Evolutionary conservation across 1,140 invertebrate species (phyloP).

Genomic region (Cydia pomonella): DNA sequence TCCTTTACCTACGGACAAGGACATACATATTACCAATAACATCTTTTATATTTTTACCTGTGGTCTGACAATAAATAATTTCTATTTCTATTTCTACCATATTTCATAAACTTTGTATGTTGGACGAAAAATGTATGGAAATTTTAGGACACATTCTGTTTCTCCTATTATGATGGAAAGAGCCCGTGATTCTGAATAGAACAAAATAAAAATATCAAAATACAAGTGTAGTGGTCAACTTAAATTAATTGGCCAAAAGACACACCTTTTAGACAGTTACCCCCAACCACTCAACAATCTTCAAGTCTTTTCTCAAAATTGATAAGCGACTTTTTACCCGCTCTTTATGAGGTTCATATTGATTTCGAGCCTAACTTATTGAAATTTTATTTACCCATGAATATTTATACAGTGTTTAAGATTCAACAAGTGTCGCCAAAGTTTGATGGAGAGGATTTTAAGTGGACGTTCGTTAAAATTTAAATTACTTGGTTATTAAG

Average conservation of each 20-base stretch:
- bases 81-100: too few species aligned
- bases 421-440: constrained; percentile 8
- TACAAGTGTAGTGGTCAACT: neutral
- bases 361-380: neutral
- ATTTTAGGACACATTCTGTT: too few species aligned
- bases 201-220: neutral
- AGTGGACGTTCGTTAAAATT: constrained; percentile 1
- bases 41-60: too few species aligned
- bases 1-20: too few species aligned
- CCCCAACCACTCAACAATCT: neutral
- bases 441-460: constrained; percentile 9
- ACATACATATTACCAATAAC: too few species aligned
- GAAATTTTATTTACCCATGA: constrained; percentile 12
- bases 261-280: neutral
- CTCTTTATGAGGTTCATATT: constrained; percentile 16
- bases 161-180: too few species aligned
- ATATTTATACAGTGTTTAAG: constrained; percentile 9
- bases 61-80: too few species aligned
- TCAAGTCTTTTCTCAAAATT: neutral
- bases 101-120: too few species aligned
- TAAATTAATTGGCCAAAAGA: neutral
- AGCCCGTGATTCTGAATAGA: too few species aligned
- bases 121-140: neutral
- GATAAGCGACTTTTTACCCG: neutral
- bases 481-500: constrained; percentile 5